Percentiles rank a stretch among this genome's conserved stretches.
phyloP scores from a whole-genome alignment of 2,113 vertebrate species.

The Brachyistius frenatus region DNA sequence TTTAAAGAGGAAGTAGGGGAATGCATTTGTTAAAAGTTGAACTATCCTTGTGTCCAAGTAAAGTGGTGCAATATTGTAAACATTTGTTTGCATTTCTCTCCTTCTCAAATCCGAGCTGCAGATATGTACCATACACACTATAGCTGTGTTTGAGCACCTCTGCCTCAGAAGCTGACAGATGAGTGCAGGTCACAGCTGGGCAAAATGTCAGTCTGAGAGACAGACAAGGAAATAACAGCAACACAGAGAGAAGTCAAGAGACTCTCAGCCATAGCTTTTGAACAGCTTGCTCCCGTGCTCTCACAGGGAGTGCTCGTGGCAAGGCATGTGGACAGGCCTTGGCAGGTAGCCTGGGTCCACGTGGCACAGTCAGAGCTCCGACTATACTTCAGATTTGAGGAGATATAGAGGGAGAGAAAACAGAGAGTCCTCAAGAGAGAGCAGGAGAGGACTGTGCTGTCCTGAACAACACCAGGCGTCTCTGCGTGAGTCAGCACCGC shows the following conservation, averaged over 20 bases:
- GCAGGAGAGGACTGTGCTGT: slow-evolving; percentile 28
- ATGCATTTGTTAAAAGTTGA: too few species aligned
- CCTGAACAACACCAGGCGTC: slow-evolving; percentile 48
- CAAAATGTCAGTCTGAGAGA: slow-evolving; percentile 33
- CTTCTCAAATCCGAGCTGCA: neutral
- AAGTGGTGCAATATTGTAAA: slow-evolving; percentile 10
- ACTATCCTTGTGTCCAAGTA: neutral
- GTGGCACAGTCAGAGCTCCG: slow-evolving; percentile 79
- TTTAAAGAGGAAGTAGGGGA: neutral
- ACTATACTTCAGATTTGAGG: slow-evolving; percentile 52
- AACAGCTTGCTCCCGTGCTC: slow-evolving; percentile 56
- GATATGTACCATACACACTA: slow-evolving; percentile 5
- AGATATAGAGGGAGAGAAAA: slow-evolving; percentile 40
- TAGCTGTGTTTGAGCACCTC: slow-evolving; percentile 33
- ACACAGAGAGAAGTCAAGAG: slow-evolving; percentile 28
- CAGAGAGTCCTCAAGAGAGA: neutral
- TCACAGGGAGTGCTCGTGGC: slow-evolving; percentile 70
- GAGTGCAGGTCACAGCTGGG: slow-evolving; percentile 16
- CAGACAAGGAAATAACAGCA: slow-evolving; percentile 12
- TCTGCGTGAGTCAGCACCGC: slow-evolving; percentile 53
- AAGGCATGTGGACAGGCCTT: slow-evolving; percentile 77
- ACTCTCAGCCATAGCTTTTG: slow-evolving; percentile 58
- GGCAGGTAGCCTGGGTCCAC: slow-evolving; percentile 82
- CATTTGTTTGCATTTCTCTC: slow-evolving; percentile 33
- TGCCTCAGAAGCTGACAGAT: slow-evolving; percentile 29